Base-by-base conservation (phyloP, 1,140 invertebrate species). In the Littorina saxatilis region DNA sequence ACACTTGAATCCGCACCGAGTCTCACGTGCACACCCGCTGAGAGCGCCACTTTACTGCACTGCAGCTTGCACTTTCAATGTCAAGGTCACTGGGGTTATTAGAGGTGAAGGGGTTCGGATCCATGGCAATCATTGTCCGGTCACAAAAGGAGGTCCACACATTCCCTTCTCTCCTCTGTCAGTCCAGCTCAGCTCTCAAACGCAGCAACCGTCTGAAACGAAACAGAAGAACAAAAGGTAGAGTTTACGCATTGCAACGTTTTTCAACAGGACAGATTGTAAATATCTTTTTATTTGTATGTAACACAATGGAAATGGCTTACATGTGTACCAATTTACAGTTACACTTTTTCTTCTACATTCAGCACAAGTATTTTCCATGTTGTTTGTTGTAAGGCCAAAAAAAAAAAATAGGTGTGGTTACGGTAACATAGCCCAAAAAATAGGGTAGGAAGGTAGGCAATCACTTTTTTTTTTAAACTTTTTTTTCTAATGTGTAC, bases 121-220 rank as follows among this genome's bases (percentile, higher is more conserved):
- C 76, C 55, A 61, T 78, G 55, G 55, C 4, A 32, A 35, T 40
- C 20, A 29, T 63, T 35, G 27, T 78, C 29, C 23, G 55, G 58
- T 63, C 55, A 78, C 20, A 66, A 27, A 39, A 27, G 32, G n/a
- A 39, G 37, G 32, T 29, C 20, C n/a, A 23, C n/a, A 32, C 55
- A 35, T 40, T 78, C 76, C 76, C 35, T 77, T n/a, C n/a, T 58
- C 47, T n/a, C 74, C 35, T 47, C 50, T 39, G 50, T 58, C 74
- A 37, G 76, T 63, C 58, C 55, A 40, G 55, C 55, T 43, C n/a
- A 58, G 29, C 76, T 78, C 55, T 61, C 76, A 78, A 27, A 39
- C 74, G 37, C 76, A 63, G 39, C 76, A 78, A 78, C 76, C 76
- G 27, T 63, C 76, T 78, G 76, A n/a, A 78, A 43, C 35, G 66